These are phyloP conservation scores for Erythrocercus mccallii DNA, from an alignment of 2,113 vertebrate genomes.

Conservation along the genomic window DNA sequence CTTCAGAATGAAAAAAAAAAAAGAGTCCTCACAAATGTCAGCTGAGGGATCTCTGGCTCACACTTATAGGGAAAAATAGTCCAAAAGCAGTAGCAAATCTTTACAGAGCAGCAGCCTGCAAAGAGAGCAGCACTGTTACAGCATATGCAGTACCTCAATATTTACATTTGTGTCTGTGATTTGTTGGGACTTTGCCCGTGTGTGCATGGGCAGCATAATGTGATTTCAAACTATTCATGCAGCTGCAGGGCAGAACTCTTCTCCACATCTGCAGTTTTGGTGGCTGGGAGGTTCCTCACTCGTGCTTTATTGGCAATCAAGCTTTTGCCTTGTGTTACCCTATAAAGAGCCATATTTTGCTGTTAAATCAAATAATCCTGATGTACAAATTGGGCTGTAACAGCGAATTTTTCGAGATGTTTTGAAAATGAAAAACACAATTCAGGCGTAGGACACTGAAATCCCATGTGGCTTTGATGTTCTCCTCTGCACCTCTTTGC, in stretches of 20 bases:
- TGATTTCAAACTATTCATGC: neutral
- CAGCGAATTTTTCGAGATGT: neutral
- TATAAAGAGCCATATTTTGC: neutral
- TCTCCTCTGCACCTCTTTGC: neutral
- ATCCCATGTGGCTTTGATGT: neutral
- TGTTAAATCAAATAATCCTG: fast-evolving
- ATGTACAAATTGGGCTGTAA: neutral
- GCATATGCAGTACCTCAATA: neutral
- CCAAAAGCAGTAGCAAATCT: neutral
- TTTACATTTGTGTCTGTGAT: neutral
- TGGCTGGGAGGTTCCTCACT: neutral
- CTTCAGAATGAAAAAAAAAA: neutral
- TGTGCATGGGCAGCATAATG: fast-evolving
- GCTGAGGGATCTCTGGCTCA: neutral
- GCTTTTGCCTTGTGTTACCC: neutral
- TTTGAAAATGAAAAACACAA: neutral
- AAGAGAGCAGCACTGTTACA: neutral
- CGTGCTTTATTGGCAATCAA: neutral
- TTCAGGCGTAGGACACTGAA: neutral
- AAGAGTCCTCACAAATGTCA: neutral
- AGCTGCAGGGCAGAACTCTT: neutral
- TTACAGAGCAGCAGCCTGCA: neutral
- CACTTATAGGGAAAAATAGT: neutral
- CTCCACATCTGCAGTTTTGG: neutral
- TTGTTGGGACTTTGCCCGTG: neutral